Evolutionary conservation across 2,888 invertebrate species (phyloP), one percentile per base, ranked within the genome.

Genomic region (Drosophila putrida): DNA sequence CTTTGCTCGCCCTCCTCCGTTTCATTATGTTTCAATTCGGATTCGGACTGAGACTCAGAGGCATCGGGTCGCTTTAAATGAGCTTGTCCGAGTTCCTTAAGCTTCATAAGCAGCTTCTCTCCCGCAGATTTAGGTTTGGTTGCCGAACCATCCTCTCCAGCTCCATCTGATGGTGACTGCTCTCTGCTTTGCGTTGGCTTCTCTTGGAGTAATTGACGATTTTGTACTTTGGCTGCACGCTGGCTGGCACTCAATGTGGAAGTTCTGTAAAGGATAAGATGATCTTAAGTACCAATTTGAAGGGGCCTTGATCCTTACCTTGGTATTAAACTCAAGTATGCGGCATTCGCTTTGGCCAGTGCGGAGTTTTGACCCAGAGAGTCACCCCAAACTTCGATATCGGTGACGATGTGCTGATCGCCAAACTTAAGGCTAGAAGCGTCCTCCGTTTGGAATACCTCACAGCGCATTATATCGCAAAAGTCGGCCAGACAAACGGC

Each of bases 391-490:
- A 97, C 95, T 93, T 97, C 96, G 75, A 97, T 95, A 88, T 97
- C 97, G 6, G 97, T 97, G 88, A 95, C 94, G 20, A 94, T 94
- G 74, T 94, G 94, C 46, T 94, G 94, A 86, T 95, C 95, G 71
- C 95, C 95, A 75, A 95, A 94, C 86, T 95, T 92, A 41, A 94
- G 88, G 70, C 93, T 94, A 54, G 93, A 93, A 54, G 93, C 93
- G 71, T 96, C 96, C 90, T 96, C 95, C 69, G 95, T 95, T 77
- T 95, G 94, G 82, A 97, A 93, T 57, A 98, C 97, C 92, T 98
- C 97, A 93, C 98, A 98, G 82, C 98, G 95, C 96, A 98, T 97
- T 87, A 98, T 97, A 93, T 98, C 98, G 94, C 98, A 98, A 93
- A 96, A 98, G 93, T 98, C 97, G 55, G 98, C 97, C 89, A 98